phyloP scores from a whole-genome alignment of 1,140 invertebrate genomes.

The Asbolus verrucosus region DNA sequence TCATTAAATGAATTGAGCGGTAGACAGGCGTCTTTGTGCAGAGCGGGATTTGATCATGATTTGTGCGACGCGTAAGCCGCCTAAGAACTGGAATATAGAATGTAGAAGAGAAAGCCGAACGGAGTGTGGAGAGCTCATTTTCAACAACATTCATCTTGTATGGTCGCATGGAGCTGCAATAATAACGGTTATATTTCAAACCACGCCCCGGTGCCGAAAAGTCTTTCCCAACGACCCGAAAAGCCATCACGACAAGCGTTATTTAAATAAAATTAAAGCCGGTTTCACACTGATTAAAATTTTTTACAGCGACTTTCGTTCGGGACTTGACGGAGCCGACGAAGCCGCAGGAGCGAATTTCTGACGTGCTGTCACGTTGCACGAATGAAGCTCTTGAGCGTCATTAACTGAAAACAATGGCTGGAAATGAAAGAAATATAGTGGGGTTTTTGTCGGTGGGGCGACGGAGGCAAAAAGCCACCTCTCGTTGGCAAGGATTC shows the following conservation, averaged over 20 bases:
- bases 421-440: constrained; percentile 7
- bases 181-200: constrained; percentile 60
- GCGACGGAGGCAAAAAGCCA: constrained; percentile 14
- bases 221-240: constrained; percentile 10
- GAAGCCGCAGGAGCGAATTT: no score
- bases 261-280: constrained; percentile 39
- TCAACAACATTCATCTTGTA: constrained; percentile 59
- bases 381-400: background rate
- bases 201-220: constrained; percentile 44
- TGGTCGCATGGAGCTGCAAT: constrained; percentile 58
- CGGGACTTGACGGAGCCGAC: background rate
- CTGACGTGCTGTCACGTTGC: no score
- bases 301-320: background rate
- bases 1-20: constrained; percentile 37
- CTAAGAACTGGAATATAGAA: constrained; percentile 47
- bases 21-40: constrained; percentile 39
- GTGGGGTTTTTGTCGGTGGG: background rate
- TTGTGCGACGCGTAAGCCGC: constrained; percentile 43
- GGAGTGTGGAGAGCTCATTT: constrained; percentile 56
- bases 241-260: background rate
- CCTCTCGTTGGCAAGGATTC: constrained; percentile 7
- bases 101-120: constrained; percentile 42
- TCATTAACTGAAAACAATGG: background rate
- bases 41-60: constrained; percentile 45
- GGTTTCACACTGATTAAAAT: background rate